Evolutionary conservation across 2,797 vertebrate species (phyloP).

Genomic region (Diplodus puntazzo): DNA sequence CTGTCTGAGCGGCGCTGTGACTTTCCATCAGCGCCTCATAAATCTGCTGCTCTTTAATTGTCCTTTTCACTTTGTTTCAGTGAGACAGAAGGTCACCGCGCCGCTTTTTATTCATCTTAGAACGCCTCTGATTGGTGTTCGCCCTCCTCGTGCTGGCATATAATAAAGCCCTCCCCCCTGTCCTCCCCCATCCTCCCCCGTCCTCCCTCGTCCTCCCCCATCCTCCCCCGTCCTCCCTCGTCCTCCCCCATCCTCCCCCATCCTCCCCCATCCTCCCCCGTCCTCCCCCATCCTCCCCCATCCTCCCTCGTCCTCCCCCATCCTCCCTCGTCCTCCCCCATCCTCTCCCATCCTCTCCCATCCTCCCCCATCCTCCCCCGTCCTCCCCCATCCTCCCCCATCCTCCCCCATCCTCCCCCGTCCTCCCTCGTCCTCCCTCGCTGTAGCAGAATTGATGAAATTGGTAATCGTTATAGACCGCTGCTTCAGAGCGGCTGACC

Average conservation of each 20-base stretch:
- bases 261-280: background rate
- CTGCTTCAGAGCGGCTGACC: conserved; percentile 52
- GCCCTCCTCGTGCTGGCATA: conserved; percentile 3
- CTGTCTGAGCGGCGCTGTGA: background rate
- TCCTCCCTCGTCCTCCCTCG: conserved; percentile 6
- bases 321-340: conserved; percentile 9
- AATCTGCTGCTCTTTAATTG: conserved; percentile 49
- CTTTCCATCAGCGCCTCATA: conserved; percentile 34
- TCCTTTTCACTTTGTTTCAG: conserved; percentile 58
- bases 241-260: too few relatives aligned
- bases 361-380: background rate
- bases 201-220: conserved; percentile 13
- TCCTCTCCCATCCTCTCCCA: too few relatives aligned
- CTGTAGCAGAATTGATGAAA: conserved; percentile 67
- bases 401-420: background rate
- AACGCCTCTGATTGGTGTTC: conserved; percentile 42
- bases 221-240: background rate
- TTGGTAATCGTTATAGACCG: conserved; percentile 65
- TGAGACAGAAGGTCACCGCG: conserved; percentile 42
- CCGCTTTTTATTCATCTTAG: conserved; percentile 11
- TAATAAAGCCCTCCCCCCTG: conserved; percentile 1
- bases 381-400: conserved; percentile 10
- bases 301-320: conserved; percentile 2
- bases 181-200: background rate
- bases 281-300: conserved; percentile 8